Conservation (phyloP, 2,113 vertebrate species). For the Corythornis vintsioides region DNA sequence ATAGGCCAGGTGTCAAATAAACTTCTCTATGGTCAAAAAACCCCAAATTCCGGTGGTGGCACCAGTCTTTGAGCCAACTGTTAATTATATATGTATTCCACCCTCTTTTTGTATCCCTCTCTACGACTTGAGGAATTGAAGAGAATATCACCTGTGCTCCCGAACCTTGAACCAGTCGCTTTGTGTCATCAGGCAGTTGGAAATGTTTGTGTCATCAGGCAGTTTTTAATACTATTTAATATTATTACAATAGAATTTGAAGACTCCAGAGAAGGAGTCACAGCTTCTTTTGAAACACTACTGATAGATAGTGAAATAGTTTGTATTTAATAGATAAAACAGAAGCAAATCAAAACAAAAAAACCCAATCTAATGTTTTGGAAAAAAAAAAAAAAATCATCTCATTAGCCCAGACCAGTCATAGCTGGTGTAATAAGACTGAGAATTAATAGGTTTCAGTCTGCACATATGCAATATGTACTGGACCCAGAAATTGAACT, state of each 20-base stretch:
- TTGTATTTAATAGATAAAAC: background rate
- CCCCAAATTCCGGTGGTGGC: too few species aligned
- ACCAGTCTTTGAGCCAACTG: too few species aligned
- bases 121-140: too few species aligned
- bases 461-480: background rate
- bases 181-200: too few species aligned
- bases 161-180: too few species aligned
- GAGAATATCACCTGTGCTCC: too few species aligned
- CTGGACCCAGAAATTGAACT: background rate
- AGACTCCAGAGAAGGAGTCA: background rate
- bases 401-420: background rate
- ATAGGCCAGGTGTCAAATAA: too few species aligned
- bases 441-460: background rate
- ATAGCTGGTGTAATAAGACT: background rate
- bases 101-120: too few species aligned
- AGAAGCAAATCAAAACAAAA: background rate
- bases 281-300: background rate
- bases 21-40: too few species aligned
- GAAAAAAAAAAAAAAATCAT: background rate
- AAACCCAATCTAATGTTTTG: background rate
- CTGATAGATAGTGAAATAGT: background rate
- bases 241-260: background rate
- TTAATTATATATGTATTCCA: too few species aligned
- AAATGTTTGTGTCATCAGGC: background rate
- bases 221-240: background rate